Evolutionary conservation across 2,797 vertebrate genomes (phyloP).

Genomic region (Hippocampus kuda): DNA sequence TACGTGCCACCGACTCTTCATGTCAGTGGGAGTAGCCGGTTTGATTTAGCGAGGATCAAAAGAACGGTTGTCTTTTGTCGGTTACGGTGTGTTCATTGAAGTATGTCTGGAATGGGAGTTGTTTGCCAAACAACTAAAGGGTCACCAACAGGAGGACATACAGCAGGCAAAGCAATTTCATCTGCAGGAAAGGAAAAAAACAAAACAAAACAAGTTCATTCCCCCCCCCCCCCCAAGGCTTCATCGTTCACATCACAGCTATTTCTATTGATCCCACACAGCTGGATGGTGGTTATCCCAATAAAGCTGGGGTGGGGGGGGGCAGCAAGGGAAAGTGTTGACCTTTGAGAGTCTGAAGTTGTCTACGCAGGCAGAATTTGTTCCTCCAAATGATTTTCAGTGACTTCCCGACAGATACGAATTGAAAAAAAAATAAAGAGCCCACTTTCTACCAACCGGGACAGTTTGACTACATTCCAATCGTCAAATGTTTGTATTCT

Average conservation of each 20-base stretch:
- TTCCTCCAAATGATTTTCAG: not conserved
- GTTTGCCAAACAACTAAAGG: not conserved
- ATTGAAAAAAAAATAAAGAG: not conserved
- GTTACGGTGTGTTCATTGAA: slow-evolving; percentile 6
- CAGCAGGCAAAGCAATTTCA: slow-evolving; percentile 14
- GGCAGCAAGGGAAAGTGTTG: not conserved
- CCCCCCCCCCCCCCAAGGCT: not conserved
- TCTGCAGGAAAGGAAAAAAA: slow-evolving; percentile 7
- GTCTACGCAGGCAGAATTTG: not conserved
- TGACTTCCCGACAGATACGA: not conserved
- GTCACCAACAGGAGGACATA: slow-evolving; percentile 4
- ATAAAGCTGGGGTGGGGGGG: not conserved
- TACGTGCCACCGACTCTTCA: not conserved
- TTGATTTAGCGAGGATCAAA: not conserved
- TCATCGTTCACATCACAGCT: not conserved
- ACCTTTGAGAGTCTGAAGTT: not conserved
- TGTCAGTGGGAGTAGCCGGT: not conserved
- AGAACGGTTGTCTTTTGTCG: not conserved
- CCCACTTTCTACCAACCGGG: not conserved
- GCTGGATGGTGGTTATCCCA: slow-evolving; percentile 6
- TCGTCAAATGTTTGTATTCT: not conserved
- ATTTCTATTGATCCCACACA: slow-evolving; percentile 17
- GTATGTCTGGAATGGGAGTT: slow-evolving; percentile 11
- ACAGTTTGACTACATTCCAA: not conserved
- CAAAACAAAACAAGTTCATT: not conserved